Evolutionary conservation across 2,888 invertebrate genomes (phyloP), one percentile per base, ranked within the genome.

Genomic region (Achlya flavicornis): DNA sequence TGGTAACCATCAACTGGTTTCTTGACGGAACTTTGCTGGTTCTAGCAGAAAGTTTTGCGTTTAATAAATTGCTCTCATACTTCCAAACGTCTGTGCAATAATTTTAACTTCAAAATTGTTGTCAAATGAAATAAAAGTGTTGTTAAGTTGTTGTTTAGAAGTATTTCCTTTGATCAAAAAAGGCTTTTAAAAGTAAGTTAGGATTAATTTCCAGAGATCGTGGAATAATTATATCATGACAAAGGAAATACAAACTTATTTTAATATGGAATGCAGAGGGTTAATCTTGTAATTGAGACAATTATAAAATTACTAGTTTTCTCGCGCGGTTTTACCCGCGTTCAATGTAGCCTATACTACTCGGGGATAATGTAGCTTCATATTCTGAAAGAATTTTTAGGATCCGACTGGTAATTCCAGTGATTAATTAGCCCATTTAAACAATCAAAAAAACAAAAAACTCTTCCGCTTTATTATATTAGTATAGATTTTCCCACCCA

Each of bases 61-160:
- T 58, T 33, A 58, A 35, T 35, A 33, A 58, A 33, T 35, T 35
- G 6, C 58, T 35, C 33, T 35, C 35, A 16, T 58, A 58, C 35
- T 35, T 33, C 14, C n/a, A 33, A 35, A 35, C 38, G 3, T 32
- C 53, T 46, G 41, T n/a, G 16, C 16, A 19, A 48, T 48, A 41
- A 19, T 16, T 58, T 58, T 10, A 35, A 58, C 33, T 35, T 58
- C 58, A 58, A 33, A 58, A 58, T 35, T 58, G 33, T 58, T 11
- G 12, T 46, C 12, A 19, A 35, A 16, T 62, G 19, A n/a, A 33
- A 62, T 14, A 14, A 33, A 35, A 60, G 43, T 53, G n/a, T 53
- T 19, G 14, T 16, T 12, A 33, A 35, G 8, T 53, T 57, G 57
- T 11, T 32, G 57, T 19, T 32, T 32, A 62, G 26, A 53, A 53